Evolutionary conservation across 1,140 invertebrate species (phyloP).

Genomic region (Cydia fagiglandana): DNA sequence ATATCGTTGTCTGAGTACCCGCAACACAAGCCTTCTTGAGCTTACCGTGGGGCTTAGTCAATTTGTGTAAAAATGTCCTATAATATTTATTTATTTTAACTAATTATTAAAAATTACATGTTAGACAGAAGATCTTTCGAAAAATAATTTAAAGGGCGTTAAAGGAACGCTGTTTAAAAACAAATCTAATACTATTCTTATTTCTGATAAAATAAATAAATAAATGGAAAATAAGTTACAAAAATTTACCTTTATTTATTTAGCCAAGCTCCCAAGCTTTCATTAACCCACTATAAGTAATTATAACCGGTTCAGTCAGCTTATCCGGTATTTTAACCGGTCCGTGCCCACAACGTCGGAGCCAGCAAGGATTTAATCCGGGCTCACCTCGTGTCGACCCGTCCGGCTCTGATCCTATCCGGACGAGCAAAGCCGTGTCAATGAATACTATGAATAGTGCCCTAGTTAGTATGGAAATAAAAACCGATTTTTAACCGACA

Average conservation of each 20-base stretch:
- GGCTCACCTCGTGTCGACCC: slow-evolving; percentile 12
- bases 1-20: too few species aligned
- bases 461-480: background rate
- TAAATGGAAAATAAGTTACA: background rate
- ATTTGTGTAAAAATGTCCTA: too few species aligned
- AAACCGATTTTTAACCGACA: background rate
- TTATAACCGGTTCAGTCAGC: background rate
- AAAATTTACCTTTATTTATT: too few species aligned
- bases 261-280: background rate
- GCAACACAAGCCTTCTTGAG: too few species aligned
- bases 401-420: background rate
- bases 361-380: background rate
- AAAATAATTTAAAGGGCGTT: too few species aligned
- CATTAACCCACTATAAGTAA: background rate
- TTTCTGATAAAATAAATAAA: too few species aligned
- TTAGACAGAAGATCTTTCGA: too few species aligned
- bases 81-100: too few species aligned
- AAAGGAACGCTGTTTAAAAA: too few species aligned
- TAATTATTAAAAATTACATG: too few species aligned
- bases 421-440: background rate
- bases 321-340: slow-evolving; percentile 13
- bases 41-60: too few species aligned
- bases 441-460: slow-evolving; percentile 1
- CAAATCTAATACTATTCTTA: too few species aligned
- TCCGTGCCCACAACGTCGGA: background rate